These are phyloP conservation scores for Crematogaster levior DNA, from an alignment of 2,888 invertebrate genomes.

Conservation along the genomic window DNA sequence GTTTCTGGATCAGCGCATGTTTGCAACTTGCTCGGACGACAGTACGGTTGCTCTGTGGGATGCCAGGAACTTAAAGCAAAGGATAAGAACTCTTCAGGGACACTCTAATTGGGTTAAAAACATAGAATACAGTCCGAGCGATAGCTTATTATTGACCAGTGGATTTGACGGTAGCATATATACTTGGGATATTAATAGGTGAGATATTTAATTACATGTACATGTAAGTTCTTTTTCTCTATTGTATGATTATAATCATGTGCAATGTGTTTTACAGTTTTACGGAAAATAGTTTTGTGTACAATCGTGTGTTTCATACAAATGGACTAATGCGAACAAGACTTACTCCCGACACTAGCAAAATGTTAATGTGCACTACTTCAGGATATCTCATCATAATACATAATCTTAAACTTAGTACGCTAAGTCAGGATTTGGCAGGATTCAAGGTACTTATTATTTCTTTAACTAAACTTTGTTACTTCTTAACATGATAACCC, in stretches of 20 bases:
- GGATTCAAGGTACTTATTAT: conserved; percentile 91
- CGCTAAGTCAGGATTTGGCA: conserved; percentile 92
- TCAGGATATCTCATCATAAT: conserved; percentile 96
- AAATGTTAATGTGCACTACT: conserved; percentile 96
- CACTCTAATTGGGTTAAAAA: conserved; percentile 98
- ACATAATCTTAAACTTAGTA: conserved; percentile 94
- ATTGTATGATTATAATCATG: background rate
- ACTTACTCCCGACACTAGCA: conserved; percentile 93
- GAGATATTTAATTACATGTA: conserved; percentile 70
- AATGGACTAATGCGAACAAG: conserved; percentile 95
- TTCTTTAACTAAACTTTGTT: background rate
- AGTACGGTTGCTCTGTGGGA: conserved; percentile 97
- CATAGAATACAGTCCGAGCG: conserved; percentile 95
- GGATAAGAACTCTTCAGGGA: conserved; percentile 92
- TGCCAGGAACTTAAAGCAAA: conserved; percentile 92
- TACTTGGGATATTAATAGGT: conserved; percentile 97
- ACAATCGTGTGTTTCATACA: conserved; percentile 94
- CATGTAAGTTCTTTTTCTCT: conserved; percentile 17
- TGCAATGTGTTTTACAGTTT: conserved; percentile 81
- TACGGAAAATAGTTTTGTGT: conserved; percentile 92
- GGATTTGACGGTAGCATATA: conserved; percentile 97
- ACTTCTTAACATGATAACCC: background rate
- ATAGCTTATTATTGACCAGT: conserved; percentile 94
- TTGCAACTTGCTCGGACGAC: conserved; percentile 98
- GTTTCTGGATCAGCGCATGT: conserved; percentile 94